These are phyloP conservation scores for Agapetus fuscipes DNA, from an alignment of 2,888 invertebrate species.

Conservation along the genomic window DNA sequence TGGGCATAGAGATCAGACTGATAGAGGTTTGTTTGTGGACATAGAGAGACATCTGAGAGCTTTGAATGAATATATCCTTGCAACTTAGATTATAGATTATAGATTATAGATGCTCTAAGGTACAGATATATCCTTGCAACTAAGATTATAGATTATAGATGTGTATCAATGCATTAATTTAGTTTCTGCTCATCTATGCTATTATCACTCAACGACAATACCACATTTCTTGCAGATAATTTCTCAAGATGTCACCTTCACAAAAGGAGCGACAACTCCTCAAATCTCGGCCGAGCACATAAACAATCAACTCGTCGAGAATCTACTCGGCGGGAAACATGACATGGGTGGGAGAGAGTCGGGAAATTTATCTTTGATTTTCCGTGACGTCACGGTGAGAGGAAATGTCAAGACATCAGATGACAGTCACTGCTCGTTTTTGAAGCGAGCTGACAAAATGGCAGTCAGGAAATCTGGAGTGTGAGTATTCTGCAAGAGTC, in stretches of 20 bases:
- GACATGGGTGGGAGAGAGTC: not conserved
- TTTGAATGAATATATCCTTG: too few relatives aligned
- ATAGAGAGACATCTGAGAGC: too few relatives aligned
- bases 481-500: constrained; percentile 4
- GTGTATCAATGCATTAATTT: too few relatives aligned
- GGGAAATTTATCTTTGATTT: constrained; percentile 10
- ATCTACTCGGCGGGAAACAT: constrained; percentile 5
- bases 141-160: too few relatives aligned
- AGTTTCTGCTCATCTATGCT: too few relatives aligned
- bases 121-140: too few relatives aligned
- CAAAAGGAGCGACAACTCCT: constrained; percentile 13
- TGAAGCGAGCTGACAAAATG: constrained; percentile 7
- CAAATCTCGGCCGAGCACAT: constrained; percentile 10
- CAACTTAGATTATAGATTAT: too few relatives aligned
- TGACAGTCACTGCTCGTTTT: constrained; percentile 8
- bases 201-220: too few relatives aligned
- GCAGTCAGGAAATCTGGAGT: constrained; percentile 14
- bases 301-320: constrained; percentile 8
- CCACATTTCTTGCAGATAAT: constrained; percentile 16
- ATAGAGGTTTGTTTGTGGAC: too few relatives aligned
- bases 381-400: constrained; percentile 13
- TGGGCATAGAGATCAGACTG: too few relatives aligned
- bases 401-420: constrained; percentile 7
- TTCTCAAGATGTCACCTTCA: constrained; percentile 13
- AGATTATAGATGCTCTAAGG: too few relatives aligned